These are phyloP conservation scores for Aphelinus certus DNA, from an alignment of 1,140 invertebrate species.

Conservation along the genomic window DNA sequence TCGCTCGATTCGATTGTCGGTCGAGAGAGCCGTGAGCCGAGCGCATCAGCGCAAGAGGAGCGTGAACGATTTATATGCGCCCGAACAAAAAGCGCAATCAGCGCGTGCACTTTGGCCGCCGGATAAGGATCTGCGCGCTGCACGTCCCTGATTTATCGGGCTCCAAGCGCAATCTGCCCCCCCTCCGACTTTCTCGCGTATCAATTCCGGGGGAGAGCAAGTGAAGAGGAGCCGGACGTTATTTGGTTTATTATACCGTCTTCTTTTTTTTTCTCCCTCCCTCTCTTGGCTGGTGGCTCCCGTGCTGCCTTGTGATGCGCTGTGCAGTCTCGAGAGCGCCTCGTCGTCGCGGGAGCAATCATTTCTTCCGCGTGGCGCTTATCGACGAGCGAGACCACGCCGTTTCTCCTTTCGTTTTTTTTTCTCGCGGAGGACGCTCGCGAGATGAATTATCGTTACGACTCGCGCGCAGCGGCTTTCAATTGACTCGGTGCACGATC, in stretches of 20 bases:
- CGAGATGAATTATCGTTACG: too few relatives aligned
- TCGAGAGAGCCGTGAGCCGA: background rate
- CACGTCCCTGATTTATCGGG: constrained; percentile 21
- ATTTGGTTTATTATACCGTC: background rate
- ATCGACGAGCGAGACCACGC: too few relatives aligned
- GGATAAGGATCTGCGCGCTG: constrained; percentile 5
- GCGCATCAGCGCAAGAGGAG: background rate
- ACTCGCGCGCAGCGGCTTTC: too few relatives aligned
- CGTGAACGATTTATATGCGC: background rate
- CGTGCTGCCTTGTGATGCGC: too few relatives aligned
- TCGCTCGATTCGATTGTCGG: constrained; percentile 1
- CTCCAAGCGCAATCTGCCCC: constrained; percentile 19
- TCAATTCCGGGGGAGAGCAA: background rate
- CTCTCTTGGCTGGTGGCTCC: background rate
- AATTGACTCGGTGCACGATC: too few relatives aligned
- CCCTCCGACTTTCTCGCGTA: constrained; percentile 42
- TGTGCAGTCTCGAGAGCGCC: too few relatives aligned
- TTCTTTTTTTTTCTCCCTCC: background rate
- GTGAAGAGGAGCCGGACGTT: background rate
- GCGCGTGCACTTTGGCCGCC: background rate
- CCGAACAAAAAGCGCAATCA: background rate
- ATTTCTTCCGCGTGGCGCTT: too few relatives aligned
- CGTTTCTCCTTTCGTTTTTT: too few relatives aligned
- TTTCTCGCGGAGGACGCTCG: too few relatives aligned
- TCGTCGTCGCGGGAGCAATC: too few relatives aligned